phyloP scores from a whole-genome alignment of 2,797 vertebrate species.

The Cryptoblepharus egeriae region DNA sequence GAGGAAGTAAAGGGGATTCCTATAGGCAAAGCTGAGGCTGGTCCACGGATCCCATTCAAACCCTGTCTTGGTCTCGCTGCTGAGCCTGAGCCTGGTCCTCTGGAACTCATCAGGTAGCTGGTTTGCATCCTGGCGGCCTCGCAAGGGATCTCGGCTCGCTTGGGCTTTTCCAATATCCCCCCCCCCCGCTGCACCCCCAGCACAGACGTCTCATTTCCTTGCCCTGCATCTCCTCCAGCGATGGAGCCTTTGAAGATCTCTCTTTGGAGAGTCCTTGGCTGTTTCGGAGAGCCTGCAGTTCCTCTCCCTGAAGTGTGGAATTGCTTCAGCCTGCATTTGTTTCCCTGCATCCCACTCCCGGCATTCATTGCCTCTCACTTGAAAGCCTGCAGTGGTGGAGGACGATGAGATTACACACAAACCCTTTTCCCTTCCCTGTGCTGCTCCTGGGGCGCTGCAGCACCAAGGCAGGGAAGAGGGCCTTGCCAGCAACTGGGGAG shows the following conservation, averaged over 20 bases:
- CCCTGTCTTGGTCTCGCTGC: too few species aligned
- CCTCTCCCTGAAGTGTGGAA: background rate
- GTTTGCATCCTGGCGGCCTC: background rate
- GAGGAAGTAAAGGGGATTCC: too few species aligned
- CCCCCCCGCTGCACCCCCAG: too few species aligned
- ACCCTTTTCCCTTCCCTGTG: slow-evolving; percentile 34
- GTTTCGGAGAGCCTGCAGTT: background rate
- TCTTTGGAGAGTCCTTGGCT: background rate
- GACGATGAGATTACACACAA: slow-evolving; percentile 21
- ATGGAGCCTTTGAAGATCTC: slow-evolving; percentile 20
- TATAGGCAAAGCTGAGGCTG: too few species aligned
- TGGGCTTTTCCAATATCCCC: background rate
- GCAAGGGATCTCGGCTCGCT: too few species aligned
- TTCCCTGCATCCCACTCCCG: slow-evolving; percentile 15
- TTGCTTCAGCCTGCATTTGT: slow-evolving; percentile 31
- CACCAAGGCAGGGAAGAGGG: background rate
- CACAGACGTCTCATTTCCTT: background rate
- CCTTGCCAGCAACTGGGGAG: slow-evolving; percentile 18
- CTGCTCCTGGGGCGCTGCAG: slow-evolving; percentile 34
- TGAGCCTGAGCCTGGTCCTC: too few species aligned
- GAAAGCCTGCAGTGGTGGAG: slow-evolving; percentile 42
- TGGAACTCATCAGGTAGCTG: too few species aligned
- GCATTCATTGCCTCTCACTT: slow-evolving; percentile 35
- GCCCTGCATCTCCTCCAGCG: background rate
- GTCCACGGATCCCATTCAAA: too few species aligned